These are phyloP conservation scores for Dicycla oo DNA, from an alignment of 2,888 invertebrate genomes.

Conservation along the genomic window DNA sequence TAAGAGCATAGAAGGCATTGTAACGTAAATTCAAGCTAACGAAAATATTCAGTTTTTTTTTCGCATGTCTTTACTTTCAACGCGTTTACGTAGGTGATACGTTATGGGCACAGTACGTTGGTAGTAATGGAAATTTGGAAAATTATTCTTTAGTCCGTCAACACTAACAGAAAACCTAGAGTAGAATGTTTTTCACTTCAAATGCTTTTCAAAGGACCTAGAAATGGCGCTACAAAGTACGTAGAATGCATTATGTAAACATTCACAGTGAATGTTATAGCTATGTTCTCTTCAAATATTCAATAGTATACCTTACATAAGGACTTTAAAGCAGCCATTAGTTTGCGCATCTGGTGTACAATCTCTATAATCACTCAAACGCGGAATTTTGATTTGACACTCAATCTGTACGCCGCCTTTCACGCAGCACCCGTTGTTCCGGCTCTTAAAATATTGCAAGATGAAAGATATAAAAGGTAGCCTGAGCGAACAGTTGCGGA, in stretches of 20 bases:
- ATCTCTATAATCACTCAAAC: conserved; percentile 45
- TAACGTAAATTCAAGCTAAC: not conserved
- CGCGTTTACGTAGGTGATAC: too few relatives aligned
- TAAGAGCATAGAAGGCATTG: not conserved
- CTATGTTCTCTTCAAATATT: not conserved
- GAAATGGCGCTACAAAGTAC: not conserved
- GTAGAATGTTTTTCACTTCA: not conserved
- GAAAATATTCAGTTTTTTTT: not conserved
- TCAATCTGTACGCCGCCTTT: conserved; percentile 43
- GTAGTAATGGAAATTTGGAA: not conserved
- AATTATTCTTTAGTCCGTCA: too few relatives aligned
- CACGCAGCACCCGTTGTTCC: conserved; percentile 19
- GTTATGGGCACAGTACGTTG: too few relatives aligned
- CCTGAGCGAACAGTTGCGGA: conserved; percentile 43
- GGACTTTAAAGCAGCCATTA: not conserved
- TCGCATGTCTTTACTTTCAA: too few relatives aligned
- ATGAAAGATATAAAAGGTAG: conserved; percentile 55
- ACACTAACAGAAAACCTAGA: too few relatives aligned
- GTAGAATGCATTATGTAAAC: not conserved
- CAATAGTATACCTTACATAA: not conserved
- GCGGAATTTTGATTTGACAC: conserved; percentile 43
- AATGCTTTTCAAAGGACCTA: not conserved
- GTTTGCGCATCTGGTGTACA: conserved; percentile 42
- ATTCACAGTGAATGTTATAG: not conserved
- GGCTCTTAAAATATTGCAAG: conserved; percentile 50